Conservation (phyloP, 1,140 invertebrate species). For the Brachionus plicatilis region DNA sequence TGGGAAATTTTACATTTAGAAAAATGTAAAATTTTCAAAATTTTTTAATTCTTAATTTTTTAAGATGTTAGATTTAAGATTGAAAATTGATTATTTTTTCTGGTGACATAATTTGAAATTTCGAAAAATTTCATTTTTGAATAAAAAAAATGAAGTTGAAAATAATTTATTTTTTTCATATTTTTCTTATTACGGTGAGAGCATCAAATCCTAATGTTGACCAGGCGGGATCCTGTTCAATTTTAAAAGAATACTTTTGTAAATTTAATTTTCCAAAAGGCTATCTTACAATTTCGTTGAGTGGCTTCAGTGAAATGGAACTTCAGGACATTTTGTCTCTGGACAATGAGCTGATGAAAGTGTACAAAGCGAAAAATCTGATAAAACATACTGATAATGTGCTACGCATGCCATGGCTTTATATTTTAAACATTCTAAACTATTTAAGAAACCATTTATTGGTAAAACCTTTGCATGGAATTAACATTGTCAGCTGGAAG, state of each 20-base stretch:
- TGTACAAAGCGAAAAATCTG: background rate
- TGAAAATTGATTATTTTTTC: too few species aligned
- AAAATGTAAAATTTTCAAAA: too few species aligned
- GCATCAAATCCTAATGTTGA: background rate
- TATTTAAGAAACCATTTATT: background rate
- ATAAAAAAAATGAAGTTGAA: too few species aligned
- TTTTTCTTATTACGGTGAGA: too few species aligned
- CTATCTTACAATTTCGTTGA: background rate
- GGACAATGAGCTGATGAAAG: slow-evolving; percentile 18
- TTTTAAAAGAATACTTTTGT: background rate
- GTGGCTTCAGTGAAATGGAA: slow-evolving; percentile 24
- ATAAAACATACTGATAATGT: background rate
- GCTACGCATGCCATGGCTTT: background rate
- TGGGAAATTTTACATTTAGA: too few species aligned
- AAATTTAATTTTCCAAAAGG: background rate
- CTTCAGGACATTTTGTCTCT: slow-evolving; percentile 28
- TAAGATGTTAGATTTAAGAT: too few species aligned
- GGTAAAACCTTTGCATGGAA: slow-evolving; percentile 3
- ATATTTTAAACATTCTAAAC: background rate
- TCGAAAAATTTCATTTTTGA: too few species aligned
- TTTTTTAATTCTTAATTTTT: too few species aligned
- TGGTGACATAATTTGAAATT: too few species aligned
- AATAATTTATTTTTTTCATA: too few species aligned
- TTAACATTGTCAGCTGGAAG: background rate
- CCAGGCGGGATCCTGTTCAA: background rate